A percentile compares a stretch with the other conserved stretches of the same genome.
These are phyloP conservation scores for Naja naja DNA, from an alignment of 2,113 vertebrate genomes.

Conservation along the genomic window DNA sequence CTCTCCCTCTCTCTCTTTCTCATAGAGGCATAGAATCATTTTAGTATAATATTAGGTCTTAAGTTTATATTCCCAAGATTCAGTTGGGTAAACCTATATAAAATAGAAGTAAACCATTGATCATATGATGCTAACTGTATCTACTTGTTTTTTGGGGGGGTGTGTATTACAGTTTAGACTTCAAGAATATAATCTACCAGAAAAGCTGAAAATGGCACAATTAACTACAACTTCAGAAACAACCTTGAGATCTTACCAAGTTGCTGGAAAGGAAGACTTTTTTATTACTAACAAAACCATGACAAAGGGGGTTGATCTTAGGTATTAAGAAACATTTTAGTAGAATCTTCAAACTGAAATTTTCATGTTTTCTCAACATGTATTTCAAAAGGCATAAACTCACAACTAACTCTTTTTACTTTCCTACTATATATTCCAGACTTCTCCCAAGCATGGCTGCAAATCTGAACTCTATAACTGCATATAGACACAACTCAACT, in stretches of 20 bases:
- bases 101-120: neutral
- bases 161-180: conserved; percentile 54
- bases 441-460: neutral
- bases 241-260: conserved; percentile 46
- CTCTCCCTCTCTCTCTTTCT: no score
- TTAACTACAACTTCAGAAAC: conserved; percentile 42
- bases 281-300: conserved; percentile 57
- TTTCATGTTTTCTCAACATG: neutral
- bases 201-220: conserved; percentile 46
- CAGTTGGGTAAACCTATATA: neutral
- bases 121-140: neutral
- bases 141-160: neutral
- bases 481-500: neutral
- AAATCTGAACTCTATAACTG: neutral
- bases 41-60: neutral
- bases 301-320: conserved; percentile 56
- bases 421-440: neutral
- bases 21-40: neutral
- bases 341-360: neutral
- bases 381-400: neutral
- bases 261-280: conserved; percentile 53
- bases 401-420: neutral
- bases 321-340: conserved; percentile 55
- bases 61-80: neutral
- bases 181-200: conserved; percentile 51